These are phyloP conservation scores for Lepidothrix coronata DNA, from an alignment of 2,113 vertebrate genomes.

Conservation along the genomic window DNA sequence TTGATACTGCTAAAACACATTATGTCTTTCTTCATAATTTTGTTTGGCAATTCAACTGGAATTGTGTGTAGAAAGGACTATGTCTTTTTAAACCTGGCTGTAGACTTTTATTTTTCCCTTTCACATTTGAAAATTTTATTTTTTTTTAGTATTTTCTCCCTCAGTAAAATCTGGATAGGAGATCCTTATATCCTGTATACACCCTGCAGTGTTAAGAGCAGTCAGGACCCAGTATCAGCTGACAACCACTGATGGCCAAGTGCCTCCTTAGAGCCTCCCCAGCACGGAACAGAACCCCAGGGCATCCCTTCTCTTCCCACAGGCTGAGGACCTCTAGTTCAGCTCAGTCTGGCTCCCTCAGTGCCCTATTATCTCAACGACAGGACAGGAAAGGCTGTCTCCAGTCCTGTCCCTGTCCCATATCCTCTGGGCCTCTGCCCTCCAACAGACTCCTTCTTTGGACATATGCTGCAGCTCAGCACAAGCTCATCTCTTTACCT, in stretches of 20 bases:
- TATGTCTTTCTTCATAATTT: not conserved
- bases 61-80: not conserved
- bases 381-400: too few species aligned
- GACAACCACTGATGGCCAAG: not conserved
- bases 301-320: not conserved
- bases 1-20: not conserved
- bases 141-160: not conserved
- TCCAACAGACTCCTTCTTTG: not conserved
- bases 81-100: not conserved
- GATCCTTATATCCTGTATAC: not conserved
- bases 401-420: not conserved
- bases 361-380: not conserved
- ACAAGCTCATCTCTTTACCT: not conserved
- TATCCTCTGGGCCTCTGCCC: not conserved
- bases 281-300: not conserved
- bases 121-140: not conserved
- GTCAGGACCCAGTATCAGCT: not conserved
- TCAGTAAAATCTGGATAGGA: not conserved
- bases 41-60: not conserved
- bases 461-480: accelerated
- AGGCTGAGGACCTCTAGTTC: not conserved
- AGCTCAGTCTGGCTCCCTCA: not conserved
- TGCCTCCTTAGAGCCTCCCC: not conserved
- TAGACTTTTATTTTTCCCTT: not conserved
- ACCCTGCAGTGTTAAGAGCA: not conserved